Percentiles rank a stretch among this genome's conserved stretches.
These are phyloP conservation scores for Microctonus hyperodae DNA, from an alignment of 2,888 invertebrate species.

Conservation along the genomic window DNA sequence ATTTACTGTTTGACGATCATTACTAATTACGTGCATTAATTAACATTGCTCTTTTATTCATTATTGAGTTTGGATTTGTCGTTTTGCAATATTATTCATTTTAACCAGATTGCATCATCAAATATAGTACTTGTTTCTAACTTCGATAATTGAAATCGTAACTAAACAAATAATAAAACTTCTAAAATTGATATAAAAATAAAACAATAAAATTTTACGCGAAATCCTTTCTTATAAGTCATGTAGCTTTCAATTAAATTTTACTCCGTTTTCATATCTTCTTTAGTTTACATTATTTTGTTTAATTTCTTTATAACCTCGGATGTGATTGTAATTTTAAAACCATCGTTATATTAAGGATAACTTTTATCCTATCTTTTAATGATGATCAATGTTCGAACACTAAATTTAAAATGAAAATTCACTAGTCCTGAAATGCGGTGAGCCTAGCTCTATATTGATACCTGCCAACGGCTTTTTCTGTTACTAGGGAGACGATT, in stretches of 20 bases:
- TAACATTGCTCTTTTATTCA: background rate
- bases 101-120: background rate
- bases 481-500: conserved; percentile 74
- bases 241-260: no score
- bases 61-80: background rate
- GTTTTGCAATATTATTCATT: background rate
- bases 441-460: conserved; percentile 51
- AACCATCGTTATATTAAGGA: background rate
- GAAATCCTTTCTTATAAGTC: no score
- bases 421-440: conserved; percentile 26
- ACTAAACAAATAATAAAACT: no score
- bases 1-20: no score
- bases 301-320: background rate
- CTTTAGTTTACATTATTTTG: no score
- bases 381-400: background rate
- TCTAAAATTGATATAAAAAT: no score
- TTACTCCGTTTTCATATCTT: no score
- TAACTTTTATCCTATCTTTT: background rate
- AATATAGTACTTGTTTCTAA: background rate
- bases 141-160: background rate
- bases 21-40: background rate
- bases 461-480: conserved; percentile 86
- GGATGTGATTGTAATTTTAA: background rate
- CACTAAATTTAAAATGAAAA: conserved; percentile 22
- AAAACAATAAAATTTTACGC: no score